Evolutionary conservation across 2,888 invertebrate species (phyloP).

Genomic region (Dromius quadrimaculatus): DNA sequence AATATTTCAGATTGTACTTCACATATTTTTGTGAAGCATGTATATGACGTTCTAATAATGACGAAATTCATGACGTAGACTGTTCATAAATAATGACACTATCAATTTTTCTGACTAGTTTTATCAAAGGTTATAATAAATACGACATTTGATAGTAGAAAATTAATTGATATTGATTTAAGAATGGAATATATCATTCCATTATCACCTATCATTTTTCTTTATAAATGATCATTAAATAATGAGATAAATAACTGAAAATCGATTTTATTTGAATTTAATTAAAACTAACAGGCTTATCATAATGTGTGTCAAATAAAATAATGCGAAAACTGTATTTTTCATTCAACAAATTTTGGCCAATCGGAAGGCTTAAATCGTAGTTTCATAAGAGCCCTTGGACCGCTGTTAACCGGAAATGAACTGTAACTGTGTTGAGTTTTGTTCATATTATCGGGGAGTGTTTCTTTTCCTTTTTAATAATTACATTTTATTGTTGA

Average conservation of each 20-base stretch:
- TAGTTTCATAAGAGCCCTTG: too few species aligned
- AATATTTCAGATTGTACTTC: conserved; percentile 7
- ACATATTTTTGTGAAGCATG: conserved; percentile 3
- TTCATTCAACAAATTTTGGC: too few species aligned
- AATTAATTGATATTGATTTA: neutral
- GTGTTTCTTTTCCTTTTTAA: too few species aligned
- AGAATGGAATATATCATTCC: conserved; percentile 1
- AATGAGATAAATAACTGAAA: neutral
- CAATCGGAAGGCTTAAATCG: too few species aligned
- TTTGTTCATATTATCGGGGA: too few species aligned
- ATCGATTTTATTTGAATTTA: too few species aligned
- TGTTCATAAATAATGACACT: conserved; percentile 2
- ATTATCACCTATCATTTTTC: neutral
- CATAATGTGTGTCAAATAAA: too few species aligned
- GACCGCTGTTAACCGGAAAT: too few species aligned
- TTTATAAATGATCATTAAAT: conserved; percentile 10
- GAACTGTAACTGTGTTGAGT: too few species aligned
- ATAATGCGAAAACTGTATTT: too few species aligned
- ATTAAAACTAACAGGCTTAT: too few species aligned
- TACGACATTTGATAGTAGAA: neutral
- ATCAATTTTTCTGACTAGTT: neutral
- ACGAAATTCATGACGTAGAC: conserved; percentile 15
- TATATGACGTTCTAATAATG: conserved; percentile 20
- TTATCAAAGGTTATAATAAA: neutral
- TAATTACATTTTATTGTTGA: too few species aligned